Conservation (phyloP, 2,113 vertebrate genomes). For the Spermophilus dauricus region DNA sequence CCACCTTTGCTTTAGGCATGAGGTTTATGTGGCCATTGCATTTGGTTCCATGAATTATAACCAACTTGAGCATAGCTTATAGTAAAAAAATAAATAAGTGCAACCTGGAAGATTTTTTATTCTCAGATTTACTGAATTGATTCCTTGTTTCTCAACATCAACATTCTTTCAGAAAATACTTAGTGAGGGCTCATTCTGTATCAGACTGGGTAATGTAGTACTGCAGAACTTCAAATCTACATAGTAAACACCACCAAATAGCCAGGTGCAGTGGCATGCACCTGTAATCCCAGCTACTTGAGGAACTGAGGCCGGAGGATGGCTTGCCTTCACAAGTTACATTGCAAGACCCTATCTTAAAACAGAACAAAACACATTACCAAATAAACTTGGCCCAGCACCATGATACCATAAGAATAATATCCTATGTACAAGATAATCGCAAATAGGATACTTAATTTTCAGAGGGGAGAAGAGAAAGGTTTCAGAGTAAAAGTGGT, state of each 20-base stretch:
- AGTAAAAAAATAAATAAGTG: not conserved
- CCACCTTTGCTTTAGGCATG: not conserved
- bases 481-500: not conserved
- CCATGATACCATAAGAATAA: not conserved
- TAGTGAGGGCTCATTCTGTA: not conserved
- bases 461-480: constrained; percentile 32
- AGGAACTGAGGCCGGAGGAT: not conserved
- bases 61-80: not conserved
- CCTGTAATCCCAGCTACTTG: not conserved
- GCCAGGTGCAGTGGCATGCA: not conserved
- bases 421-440: not conserved
- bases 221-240: constrained; percentile 1
- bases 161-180: constrained; percentile 47
- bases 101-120: constrained; percentile 47
- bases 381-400: not conserved
- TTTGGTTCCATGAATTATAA: constrained; percentile 33
- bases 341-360: not conserved
- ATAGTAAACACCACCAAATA: constrained; percentile 33
- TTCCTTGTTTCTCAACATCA: not conserved
- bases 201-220: not conserved
- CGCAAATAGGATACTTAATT: not conserved
- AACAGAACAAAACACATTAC: not conserved
- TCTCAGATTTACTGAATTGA: not conserved
- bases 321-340: not conserved
- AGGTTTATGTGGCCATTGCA: not conserved